These are phyloP conservation scores for Garrulus glandarius DNA, from an alignment of 2,797 vertebrate genomes.

Conservation along the genomic window DNA sequence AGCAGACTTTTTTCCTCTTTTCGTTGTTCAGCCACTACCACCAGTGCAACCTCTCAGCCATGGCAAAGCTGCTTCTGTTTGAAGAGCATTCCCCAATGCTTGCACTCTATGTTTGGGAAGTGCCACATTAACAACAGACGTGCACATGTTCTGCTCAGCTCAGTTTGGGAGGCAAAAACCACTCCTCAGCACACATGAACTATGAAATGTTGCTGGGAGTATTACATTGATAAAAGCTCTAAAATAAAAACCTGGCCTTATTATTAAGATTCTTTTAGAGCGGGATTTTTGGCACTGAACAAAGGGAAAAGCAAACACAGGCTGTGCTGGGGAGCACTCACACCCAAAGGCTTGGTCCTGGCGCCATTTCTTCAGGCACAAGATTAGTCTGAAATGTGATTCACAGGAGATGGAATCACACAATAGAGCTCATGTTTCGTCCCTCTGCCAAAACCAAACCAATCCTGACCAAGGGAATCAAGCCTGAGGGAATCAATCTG, in stretches of 20 bases:
- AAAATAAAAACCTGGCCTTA: background rate
- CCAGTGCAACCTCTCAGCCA: background rate
- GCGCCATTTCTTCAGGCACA: background rate
- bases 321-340: background rate
- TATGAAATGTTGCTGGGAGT: background rate
- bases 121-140: fast-evolving
- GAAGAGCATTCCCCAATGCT: fast-evolving
- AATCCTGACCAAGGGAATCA: background rate
- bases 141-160: background rate
- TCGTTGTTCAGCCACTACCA: background rate
- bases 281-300: background rate
- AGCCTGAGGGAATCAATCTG: background rate
- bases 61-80: background rate
- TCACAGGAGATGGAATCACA: background rate
- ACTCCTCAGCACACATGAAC: background rate
- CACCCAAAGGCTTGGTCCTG: background rate
- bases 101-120: fast-evolving
- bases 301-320: background rate
- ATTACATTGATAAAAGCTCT: background rate
- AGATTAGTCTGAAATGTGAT: background rate
- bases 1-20: background rate
- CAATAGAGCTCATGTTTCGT: background rate
- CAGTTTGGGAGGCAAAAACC: background rate
- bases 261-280: background rate
- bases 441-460: background rate